Base-by-base conservation (phyloP, 1,140 invertebrate genomes). In the Zaprionus ghesquierei region DNA sequence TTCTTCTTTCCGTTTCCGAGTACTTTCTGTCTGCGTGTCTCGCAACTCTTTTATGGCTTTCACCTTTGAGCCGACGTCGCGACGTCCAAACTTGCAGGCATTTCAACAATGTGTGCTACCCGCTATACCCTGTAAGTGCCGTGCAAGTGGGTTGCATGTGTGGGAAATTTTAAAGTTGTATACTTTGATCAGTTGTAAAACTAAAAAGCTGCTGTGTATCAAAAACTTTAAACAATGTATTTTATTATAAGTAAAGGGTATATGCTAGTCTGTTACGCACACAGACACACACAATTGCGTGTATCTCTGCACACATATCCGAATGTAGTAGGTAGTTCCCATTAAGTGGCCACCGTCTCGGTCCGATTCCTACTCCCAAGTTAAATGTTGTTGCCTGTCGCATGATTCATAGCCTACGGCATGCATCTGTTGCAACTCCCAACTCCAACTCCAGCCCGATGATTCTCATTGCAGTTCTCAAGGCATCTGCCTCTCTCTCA, bases 1-100 rank as follows among this genome's bases (percentile, higher is more conserved):
- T 59, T 23, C 29, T 44, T 60, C 27, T 35, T 33, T 33, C 20
- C 15, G 15, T 53, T 53, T 69, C 13, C 49, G 50, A 31, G 38
- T 15, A 29, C 25, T 54, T 29, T 54, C 9, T 31, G n/a, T 49
- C n/a, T 49, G 59, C 31, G 27, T 35, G 50, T 22, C 60, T 62
- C 31, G 59, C 29, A 20, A 51, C 46, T 51, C 31, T 62, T 72
- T 77, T 82, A 77, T 86, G 79, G 64, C 58, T 75, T 90, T 90
- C 81, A 77, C 82, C 84, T 82, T 79, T 87, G 65, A 49, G 53
- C 76, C 69, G 49, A 20, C 44, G 49, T 44, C n/a, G 29, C 53
- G 33, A 69, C 60, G 50, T 50, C 31, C 25, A 75, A 64, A 49
- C 68, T 63, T 29, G 31, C 55, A 79, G 65, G 61, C 70, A 76